Evolutionary conservation across 2,113 vertebrate species (phyloP).

Genomic region (Festucalex cinctus): DNA sequence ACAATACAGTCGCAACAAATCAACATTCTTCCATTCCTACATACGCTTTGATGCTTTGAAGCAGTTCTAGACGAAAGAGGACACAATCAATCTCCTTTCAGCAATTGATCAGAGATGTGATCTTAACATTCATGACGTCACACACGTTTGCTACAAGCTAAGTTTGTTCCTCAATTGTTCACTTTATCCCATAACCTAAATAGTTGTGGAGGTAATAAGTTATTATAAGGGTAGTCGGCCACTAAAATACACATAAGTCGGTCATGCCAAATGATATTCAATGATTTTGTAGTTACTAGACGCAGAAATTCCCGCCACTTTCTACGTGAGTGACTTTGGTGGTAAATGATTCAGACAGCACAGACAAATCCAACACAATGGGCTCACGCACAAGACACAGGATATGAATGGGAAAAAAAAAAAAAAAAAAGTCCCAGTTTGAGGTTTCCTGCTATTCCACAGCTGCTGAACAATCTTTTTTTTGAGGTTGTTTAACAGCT

Average conservation of each 20-base stretch:
- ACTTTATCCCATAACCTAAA: background rate
- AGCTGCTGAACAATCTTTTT: background rate
- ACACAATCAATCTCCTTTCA: too few relatives aligned
- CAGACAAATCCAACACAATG: conserved; percentile 37
- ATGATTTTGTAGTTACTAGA: background rate
- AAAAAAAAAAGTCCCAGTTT: background rate
- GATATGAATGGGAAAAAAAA: background rate
- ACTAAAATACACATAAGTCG: background rate
- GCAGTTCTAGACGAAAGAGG: too few relatives aligned
- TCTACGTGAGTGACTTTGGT: conserved; percentile 48
- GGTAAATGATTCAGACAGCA: conserved; percentile 31
- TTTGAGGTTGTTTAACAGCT: background rate
- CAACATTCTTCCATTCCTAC: too few relatives aligned
- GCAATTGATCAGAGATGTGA: too few relatives aligned
- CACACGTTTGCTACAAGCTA: too few relatives aligned
- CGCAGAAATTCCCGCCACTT: conserved; percentile 50
- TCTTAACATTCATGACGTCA: too few relatives aligned
- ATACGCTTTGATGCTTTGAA: too few relatives aligned
- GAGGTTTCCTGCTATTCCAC: background rate
- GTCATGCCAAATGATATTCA: background rate
- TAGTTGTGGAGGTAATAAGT: background rate
- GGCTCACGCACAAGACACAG: background rate
- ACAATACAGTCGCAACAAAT: too few relatives aligned
- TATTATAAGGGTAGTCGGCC: background rate
- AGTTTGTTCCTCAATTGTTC: too few relatives aligned